Evolutionary conservation across 92 coral and sea anemone genomes (phyloP).

Genomic region (Actinostola sp.): DNA sequence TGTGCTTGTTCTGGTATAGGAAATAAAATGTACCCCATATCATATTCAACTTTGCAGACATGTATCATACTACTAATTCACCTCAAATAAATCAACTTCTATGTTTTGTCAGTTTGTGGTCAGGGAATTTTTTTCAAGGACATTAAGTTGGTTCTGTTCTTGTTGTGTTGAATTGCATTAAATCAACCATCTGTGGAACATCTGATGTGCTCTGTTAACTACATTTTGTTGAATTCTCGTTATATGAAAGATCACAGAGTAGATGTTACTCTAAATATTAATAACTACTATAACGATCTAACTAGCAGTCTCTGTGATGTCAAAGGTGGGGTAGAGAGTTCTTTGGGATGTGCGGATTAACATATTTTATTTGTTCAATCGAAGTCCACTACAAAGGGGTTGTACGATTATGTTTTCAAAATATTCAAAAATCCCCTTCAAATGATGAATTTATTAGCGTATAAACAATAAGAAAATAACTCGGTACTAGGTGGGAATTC

Average conservation of each 20-base stretch:
- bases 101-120: constrained; percentile 24
- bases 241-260: constrained; percentile 2
- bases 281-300: constrained; percentile 20
- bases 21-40: background rate
- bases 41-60: background rate
- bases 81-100: constrained; percentile 13
- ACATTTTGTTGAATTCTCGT: constrained; percentile 12
- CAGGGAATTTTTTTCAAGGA: constrained; percentile 10
- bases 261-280: constrained; percentile 27
- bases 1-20: constrained; percentile 1
- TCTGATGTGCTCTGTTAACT: constrained; percentile 42
- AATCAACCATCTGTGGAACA: constrained; percentile 53
- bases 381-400: constrained; percentile 22
- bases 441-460: constrained; percentile 14
- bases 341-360: constrained; percentile 18
- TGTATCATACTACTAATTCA: constrained; percentile 12
- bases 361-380: constrained; percentile 23
- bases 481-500: background rate
- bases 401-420: constrained; percentile 15
- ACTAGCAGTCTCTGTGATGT: constrained; percentile 5
- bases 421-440: constrained; percentile 21
- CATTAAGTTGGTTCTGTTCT: background rate
- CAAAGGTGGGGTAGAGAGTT: constrained; percentile 23
- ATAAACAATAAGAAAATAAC: constrained; percentile 13
- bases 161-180: constrained; percentile 21